Base-by-base conservation (phyloP, 1,140 invertebrate genomes). In the Hydropsyche tenuis region DNA sequence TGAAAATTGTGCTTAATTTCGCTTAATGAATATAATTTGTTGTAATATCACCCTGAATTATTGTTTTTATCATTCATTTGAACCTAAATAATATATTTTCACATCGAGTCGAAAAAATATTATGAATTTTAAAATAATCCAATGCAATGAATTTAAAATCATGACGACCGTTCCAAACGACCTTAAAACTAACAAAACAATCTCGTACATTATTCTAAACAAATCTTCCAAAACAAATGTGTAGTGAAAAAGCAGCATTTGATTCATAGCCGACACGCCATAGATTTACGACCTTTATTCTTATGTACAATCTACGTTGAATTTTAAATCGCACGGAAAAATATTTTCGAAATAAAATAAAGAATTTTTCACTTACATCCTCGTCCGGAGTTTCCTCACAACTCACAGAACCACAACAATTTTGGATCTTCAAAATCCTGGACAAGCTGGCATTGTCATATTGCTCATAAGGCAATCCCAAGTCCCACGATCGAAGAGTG, bases 371-470 rank as follows among this genome's bases (percentile, higher is more conserved):
- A 45, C 16, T 65, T 42, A 65, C 30, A 43, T 65, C 60, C 6
- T 51, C 51, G 60, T 3, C 30, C 1, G 22, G 9, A 6, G 1
- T 1, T 48, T 16, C 25, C 6, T 45, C 68, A 25, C 68, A 56
- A 1, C 22, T 48, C 6, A 1, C 1, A 1, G 68, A 25, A 5
- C 68, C 68, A 20, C 68, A 70, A 56, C 45, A 42, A 20, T 37
- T 51, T 56, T 56, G 12, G n/a, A 56, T 42, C 11, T 56, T 27
- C 14, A 37, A 12, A 2, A 70, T 7, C 18, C 22, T 56, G 12
- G 27, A 7, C 14, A 70, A 14, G 56, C 68, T 70, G 16, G 18
- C 5, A 37, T 56, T 70, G 68, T 70, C 68, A 16, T 70, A 70
- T 11, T 70, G 23, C 16, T 30, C 23, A 12, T 16, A 37, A 5